Percentiles rank a stretch among this genome's conserved stretches.
These are phyloP conservation scores for Chalcis sispes DNA, from an alignment of 2,888 invertebrate species.

Conservation along the genomic window DNA sequence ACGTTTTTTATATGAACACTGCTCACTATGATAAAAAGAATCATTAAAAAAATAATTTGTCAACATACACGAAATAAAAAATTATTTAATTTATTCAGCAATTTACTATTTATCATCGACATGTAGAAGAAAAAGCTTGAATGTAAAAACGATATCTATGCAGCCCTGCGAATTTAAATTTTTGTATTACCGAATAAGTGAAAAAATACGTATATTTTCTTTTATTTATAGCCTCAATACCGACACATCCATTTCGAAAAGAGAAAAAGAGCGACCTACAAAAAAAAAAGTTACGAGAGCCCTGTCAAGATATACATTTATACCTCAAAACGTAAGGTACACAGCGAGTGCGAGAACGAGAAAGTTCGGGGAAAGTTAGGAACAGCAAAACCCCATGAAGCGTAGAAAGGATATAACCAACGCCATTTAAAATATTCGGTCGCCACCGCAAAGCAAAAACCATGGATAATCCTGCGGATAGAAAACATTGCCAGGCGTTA, in stretches of 20 bases:
- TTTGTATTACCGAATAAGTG: slow-evolving; percentile 23
- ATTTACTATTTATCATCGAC: not conserved
- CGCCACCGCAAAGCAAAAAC: slow-evolving; percentile 49
- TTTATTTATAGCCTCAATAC: slow-evolving; percentile 27
- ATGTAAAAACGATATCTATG: not conserved
- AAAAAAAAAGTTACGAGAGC: slow-evolving; percentile 9
- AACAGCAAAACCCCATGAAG: slow-evolving; percentile 30
- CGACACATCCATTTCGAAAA: not conserved
- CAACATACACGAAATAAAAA: too few relatives aligned
- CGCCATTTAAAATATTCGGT: slow-evolving; percentile 52
- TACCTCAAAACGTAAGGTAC: slow-evolving; percentile 24
- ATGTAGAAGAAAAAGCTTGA: not conserved
- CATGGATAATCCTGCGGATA: slow-evolving; percentile 54
- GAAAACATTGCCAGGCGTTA: slow-evolving; percentile 35
- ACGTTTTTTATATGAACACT: too few relatives aligned
- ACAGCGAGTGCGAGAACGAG: not conserved
- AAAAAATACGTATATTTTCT: slow-evolving; percentile 4
- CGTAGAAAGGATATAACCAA: slow-evolving; percentile 35
- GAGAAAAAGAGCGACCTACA: slow-evolving; percentile 8
- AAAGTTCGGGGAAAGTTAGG: slow-evolving; percentile 33
- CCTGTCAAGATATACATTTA: slow-evolving; percentile 12
- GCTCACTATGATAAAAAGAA: too few relatives aligned
- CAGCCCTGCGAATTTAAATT: slow-evolving; percentile 8
- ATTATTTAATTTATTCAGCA: slow-evolving; percentile 5
- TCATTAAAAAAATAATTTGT: too few relatives aligned